phyloP scores from a whole-genome alignment of 1,140 invertebrate genomes.

The Bombus pyrosoma region DNA sequence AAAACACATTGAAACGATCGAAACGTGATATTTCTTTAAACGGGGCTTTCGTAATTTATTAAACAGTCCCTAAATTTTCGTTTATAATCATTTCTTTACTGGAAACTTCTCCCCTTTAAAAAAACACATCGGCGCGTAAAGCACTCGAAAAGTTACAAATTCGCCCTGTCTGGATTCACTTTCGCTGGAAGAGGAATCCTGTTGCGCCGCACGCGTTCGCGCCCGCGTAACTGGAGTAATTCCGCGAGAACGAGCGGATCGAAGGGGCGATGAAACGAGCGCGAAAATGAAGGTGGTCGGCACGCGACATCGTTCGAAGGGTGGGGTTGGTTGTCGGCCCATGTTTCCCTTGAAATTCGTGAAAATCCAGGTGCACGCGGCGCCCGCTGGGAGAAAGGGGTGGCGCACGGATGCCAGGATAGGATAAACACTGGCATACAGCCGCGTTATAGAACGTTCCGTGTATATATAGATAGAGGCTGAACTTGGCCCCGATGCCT shows the following conservation, averaged over 20 bases:
- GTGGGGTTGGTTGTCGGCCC: neutral
- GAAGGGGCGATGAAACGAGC: neutral
- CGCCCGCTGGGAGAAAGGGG: neutral
- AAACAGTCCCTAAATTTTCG: too few species aligned
- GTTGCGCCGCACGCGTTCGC: neutral
- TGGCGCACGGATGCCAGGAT: neutral
- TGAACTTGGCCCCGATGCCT: slow-evolving; percentile 80
- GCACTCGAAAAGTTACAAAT: neutral
- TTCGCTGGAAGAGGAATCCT: slow-evolving; percentile 12
- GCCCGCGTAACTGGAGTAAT: slow-evolving; percentile 25
- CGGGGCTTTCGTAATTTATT: too few species aligned
- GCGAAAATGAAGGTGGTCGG: slow-evolving; percentile 35
- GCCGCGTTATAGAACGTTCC: slow-evolving; percentile 52
- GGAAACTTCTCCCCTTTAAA: neutral
- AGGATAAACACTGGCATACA: slow-evolving; percentile 61
- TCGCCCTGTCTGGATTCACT: neutral
- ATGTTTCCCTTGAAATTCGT: slow-evolving; percentile 30
- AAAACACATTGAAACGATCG: too few species aligned
- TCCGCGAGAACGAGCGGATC: slow-evolving; percentile 3
- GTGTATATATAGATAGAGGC: slow-evolving; percentile 69
- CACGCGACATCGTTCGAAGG: slow-evolving; percentile 13
- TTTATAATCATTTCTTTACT: too few species aligned
- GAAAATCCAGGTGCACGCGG: slow-evolving; percentile 47
- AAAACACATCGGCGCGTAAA: neutral
- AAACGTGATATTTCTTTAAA: too few species aligned